Evolutionary conservation across 2,113 vertebrate genomes (phyloP), one percentile per base, ranked within the genome.

Genomic region (Alaudala cheleensis): DNA sequence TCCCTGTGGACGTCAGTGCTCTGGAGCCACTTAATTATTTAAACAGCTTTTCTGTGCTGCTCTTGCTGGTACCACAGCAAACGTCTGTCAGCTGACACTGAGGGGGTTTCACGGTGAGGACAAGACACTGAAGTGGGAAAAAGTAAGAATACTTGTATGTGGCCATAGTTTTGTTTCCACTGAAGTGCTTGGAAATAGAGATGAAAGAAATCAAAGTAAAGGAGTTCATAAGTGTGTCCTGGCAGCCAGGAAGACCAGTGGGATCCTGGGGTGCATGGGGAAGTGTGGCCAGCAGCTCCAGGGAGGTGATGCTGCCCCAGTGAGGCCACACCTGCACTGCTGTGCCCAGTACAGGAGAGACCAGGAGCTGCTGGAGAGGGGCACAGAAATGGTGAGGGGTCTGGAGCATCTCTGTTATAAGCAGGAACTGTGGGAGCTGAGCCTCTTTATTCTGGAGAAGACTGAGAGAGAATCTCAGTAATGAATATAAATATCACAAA

Each of bases 201-300:
- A 14, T 56, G 1, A 20, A 80, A 65, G 14, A 25, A 76, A 33
- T 50, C 10, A 2, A 47, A n/a, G 14, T 12, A 7, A 78, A 57
- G 21, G 11, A 5, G 4, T 14, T 58, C 0, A 0, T 19, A 29
- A 39, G 29, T 6, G 47, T 54, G 49, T 12, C 12, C 49, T 14
- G 25, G 70, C 13, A 13, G 29, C 23, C 62, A 16, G 73, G 47
- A 34, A 7, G 19, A 26, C 1, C n/a, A 8, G 15, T 3, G 26
- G 24, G 6, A 7, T 29, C 12, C 39, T 2, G 19, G 60, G 33
- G 17, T 2, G 3, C 14, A 6, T 9, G 0, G 2, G 23, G 42
- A 37, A 37, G 8, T 7, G 47, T n/a, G 54, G 19, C 23, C 19
- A 23, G n/a, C n/a, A 25, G 73, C 8, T 9, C 8, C 19, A 2